A percentile compares a stretch with the other conserved stretches of the same genome.
Conservation (phyloP, 2,113 vertebrate species). For the Odobenus rosmarus region DNA sequence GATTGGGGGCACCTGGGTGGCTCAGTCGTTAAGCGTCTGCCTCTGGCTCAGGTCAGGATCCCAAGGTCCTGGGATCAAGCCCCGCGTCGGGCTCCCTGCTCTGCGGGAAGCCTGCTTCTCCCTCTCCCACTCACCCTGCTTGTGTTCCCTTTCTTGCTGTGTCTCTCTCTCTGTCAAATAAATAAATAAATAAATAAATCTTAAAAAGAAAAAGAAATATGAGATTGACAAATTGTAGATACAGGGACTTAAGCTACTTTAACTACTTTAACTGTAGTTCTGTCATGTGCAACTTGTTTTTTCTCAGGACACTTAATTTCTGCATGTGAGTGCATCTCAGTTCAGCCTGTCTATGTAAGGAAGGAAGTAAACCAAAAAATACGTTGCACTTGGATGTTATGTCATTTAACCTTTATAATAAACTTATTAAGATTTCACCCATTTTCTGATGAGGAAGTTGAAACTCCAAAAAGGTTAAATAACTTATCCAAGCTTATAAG, state of each 20-base stretch:
- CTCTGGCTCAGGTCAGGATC: too few relatives aligned
- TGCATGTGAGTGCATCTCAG: neutral
- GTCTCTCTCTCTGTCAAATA: too few relatives aligned
- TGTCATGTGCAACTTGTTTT: neutral
- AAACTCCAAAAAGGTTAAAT: slow-evolving; percentile 53
- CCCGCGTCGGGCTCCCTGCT: too few relatives aligned
- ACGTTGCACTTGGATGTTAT: neutral
- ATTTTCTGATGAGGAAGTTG: slow-evolving; percentile 27
- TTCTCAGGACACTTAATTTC: slow-evolving; percentile 53
- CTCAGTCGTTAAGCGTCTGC: too few relatives aligned
- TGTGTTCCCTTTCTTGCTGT: too few relatives aligned
- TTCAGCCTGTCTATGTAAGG: slow-evolving; percentile 33
- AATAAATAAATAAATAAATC: too few relatives aligned
- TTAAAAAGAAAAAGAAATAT: neutral
- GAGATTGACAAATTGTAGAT: slow-evolving; percentile 6
- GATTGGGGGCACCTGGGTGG: neutral
- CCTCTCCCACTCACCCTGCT: too few relatives aligned
- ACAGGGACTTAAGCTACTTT: neutral
- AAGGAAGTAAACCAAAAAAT: slow-evolving; percentile 24
- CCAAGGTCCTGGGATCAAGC: too few relatives aligned
- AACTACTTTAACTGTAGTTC: neutral
- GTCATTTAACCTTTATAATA: slow-evolving; percentile 31
- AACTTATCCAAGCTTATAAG: neutral
- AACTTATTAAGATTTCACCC: neutral
- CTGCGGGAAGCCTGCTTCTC: too few relatives aligned